These are phyloP conservation scores for Ptychobarbus kaznakovi DNA, from an alignment of 2,797 vertebrate species.

Conservation along the genomic window DNA sequence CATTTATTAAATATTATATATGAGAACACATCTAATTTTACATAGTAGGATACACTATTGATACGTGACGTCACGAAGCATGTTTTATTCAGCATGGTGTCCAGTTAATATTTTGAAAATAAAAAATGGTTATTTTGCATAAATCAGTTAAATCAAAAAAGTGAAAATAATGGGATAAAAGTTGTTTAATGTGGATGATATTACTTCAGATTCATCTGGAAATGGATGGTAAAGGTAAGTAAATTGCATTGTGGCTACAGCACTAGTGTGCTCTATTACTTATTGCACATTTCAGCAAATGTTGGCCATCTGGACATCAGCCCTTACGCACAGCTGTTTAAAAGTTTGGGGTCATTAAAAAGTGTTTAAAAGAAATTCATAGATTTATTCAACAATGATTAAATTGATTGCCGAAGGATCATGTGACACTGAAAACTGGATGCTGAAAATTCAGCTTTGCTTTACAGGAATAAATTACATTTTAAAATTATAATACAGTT, in stretches of 20 bases:
- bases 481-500: neutral
- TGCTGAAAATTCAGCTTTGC: neutral
- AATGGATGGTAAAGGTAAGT: neutral
- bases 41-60: neutral
- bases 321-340: neutral
- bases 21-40: neutral
- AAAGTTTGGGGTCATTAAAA: neutral
- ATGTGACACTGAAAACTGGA: neutral
- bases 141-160: neutral
- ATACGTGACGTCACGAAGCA: neutral
- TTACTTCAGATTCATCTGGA: neutral
- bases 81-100: neutral
- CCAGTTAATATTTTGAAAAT: neutral
- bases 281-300: neutral
- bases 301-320: neutral
- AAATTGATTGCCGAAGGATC: neutral
- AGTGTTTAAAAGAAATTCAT: neutral
- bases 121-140: neutral
- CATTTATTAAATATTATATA: neutral
- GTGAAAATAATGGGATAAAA: neutral
- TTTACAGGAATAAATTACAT: neutral
- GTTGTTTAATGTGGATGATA: neutral
- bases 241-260: neutral
- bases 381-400: neutral
- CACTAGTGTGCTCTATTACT: neutral